Conservation (phyloP, 2,797 vertebrate species). For the Syngnathus rostellatus region DNA sequence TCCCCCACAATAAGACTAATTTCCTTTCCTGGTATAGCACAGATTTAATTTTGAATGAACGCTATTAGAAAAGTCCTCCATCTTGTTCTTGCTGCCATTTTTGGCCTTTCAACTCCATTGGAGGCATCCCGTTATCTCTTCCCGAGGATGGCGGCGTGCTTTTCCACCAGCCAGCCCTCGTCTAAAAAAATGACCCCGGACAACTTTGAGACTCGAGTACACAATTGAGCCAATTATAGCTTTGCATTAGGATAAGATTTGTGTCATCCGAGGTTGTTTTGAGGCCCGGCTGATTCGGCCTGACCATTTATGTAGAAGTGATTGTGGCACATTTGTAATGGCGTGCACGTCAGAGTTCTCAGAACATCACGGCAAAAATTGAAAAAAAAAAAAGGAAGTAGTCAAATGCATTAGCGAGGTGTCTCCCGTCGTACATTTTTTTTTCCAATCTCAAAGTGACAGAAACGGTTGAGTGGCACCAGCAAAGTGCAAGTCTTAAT, state of each 20-base stretch:
- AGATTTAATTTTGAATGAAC: neutral
- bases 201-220: conserved; percentile 27
- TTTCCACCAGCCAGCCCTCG: conserved; percentile 22
- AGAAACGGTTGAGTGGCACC: conserved; percentile 1
- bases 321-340: conserved; percentile 38
- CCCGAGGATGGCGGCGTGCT: conserved; percentile 19
- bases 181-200: conserved; percentile 43
- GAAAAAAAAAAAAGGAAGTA: too few relatives aligned
- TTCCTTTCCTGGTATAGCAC: conserved; percentile 36
- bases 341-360: conserved; percentile 35
- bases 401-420: too few relatives aligned
- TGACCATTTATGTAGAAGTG: conserved; percentile 42
- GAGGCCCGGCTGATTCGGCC: conserved; percentile 42
- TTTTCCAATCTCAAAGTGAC: conserved; percentile 3
- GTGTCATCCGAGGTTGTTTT: conserved; percentile 55
- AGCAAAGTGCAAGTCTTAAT: conserved; percentile 11
- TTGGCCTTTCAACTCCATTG: neutral
- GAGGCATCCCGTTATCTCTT: conserved; percentile 18
- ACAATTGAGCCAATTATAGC: conserved; percentile 26
- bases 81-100: neutral
- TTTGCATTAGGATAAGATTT: conserved; percentile 28
- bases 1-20: conserved; percentile 35
- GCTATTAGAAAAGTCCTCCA: neutral
- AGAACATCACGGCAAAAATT: conserved; percentile 35
- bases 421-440: too few relatives aligned